Conservation (phyloP, 1,140 invertebrate species). For the Pararge aegeria region DNA sequence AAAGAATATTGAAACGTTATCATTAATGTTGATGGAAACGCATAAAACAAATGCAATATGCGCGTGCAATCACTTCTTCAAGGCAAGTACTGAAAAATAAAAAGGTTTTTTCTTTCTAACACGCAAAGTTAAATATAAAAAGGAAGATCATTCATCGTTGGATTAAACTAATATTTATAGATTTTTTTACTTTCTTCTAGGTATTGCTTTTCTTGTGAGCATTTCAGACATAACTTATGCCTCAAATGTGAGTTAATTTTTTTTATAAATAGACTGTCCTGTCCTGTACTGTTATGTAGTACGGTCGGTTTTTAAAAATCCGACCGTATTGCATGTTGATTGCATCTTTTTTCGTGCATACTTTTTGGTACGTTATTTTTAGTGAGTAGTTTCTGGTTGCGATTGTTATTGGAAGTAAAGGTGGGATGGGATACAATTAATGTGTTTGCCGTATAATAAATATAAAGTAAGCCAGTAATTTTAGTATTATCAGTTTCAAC, state of each 20-base stretch:
- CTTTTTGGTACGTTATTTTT: too few species aligned
- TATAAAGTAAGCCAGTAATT: not conserved
- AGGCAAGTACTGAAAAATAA: not conserved
- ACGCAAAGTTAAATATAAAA: too few species aligned
- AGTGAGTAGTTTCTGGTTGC: too few species aligned
- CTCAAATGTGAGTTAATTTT: not conserved
- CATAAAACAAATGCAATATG: slow-evolving; percentile 1
- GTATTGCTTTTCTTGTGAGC: not conserved
- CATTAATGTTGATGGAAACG: not conserved
- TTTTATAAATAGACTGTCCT: too few species aligned
- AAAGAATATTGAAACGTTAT: not conserved
- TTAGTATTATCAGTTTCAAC: too few species aligned
- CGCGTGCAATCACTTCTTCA: not conserved
- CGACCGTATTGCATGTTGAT: too few species aligned
- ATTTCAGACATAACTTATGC: not conserved
- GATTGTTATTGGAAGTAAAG: not conserved
- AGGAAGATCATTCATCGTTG: too few species aligned
- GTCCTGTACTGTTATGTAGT: too few species aligned
- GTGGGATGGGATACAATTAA: not conserved
- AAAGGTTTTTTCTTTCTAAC: not conserved
- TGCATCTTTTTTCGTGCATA: too few species aligned
- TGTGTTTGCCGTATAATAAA: not conserved
- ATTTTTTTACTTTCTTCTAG: not conserved
- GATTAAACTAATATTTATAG: not conserved
- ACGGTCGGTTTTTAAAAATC: too few species aligned